Conservation (phyloP, 2,888 invertebrate species). For the Lamellibrachia satsuma region DNA sequence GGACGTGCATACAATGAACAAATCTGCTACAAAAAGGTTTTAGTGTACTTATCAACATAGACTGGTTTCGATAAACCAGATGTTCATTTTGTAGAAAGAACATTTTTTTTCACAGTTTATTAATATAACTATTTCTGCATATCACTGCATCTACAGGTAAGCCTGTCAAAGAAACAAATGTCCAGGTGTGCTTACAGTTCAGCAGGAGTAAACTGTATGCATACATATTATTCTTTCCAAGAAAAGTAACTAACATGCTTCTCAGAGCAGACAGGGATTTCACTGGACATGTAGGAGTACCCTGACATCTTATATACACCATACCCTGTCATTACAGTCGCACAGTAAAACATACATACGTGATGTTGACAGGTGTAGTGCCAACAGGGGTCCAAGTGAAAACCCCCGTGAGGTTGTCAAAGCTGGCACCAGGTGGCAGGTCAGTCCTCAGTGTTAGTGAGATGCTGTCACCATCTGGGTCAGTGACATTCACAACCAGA, state of each 20-base stretch:
- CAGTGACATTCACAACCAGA: background rate
- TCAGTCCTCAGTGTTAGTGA: background rate
- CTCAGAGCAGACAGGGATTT: background rate
- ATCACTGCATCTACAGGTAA: too few relatives aligned
- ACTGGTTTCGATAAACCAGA: too few relatives aligned
- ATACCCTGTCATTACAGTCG: background rate
- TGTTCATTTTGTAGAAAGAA: too few relatives aligned
- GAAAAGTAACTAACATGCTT: background rate
- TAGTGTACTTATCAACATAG: too few relatives aligned
- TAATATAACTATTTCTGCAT: too few relatives aligned
- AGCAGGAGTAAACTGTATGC: too few relatives aligned
- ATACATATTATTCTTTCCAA: background rate
- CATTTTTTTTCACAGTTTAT: too few relatives aligned
- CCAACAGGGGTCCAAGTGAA: background rate
- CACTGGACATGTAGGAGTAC: background rate
- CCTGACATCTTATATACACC: background rate
- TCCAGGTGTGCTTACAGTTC: too few relatives aligned
- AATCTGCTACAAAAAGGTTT: too few relatives aligned
- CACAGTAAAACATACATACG: background rate
- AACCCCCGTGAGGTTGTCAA: background rate
- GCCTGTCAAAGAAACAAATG: too few relatives aligned
- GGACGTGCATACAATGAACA: too few relatives aligned
- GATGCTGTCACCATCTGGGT: background rate
- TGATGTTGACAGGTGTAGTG: constrained; percentile 17
- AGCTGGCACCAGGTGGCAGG: background rate